These are phyloP conservation scores for Leptopilina clavipes DNA, from an alignment of 1,140 invertebrate species.

Conservation along the genomic window DNA sequence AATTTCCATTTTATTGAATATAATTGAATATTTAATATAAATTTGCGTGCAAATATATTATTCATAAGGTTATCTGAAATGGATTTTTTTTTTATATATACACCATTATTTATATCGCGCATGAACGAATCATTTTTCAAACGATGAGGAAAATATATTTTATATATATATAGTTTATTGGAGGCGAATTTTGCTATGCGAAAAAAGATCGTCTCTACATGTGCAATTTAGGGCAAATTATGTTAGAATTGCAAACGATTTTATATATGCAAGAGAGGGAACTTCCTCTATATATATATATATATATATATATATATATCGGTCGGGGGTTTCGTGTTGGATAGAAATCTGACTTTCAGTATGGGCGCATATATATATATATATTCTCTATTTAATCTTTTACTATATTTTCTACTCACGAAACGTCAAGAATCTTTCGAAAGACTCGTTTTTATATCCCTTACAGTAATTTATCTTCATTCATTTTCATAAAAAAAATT, in stretches of 20 bases:
- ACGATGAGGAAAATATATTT: not conserved
- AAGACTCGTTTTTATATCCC: not conserved
- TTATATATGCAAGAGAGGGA: conserved; percentile 9
- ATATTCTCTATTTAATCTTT: conserved; percentile 46
- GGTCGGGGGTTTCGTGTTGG: conserved; percentile 48
- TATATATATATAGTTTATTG: conserved; percentile 24
- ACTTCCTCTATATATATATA: conserved; percentile 36
- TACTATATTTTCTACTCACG: conserved; percentile 45
- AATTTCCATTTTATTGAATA: no score
- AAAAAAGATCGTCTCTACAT: conserved; percentile 1
- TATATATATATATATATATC: no score
- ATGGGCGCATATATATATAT: conserved; percentile 42
- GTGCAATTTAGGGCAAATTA: conserved; percentile 29
- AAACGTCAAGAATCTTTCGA: conserved; percentile 23
- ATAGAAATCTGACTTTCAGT: conserved; percentile 52
- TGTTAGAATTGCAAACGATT: conserved; percentile 18
- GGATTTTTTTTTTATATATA: not conserved
- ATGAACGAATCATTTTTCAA: no score
- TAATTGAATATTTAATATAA: no score
- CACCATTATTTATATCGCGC: not conserved
- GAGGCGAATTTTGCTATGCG: not conserved
- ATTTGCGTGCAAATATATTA: no score
- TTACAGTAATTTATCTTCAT: not conserved
- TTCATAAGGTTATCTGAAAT: no score
- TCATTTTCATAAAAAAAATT: not conserved